phyloP scores from a whole-genome alignment of 2,888 invertebrate genomes.

The Ferdinandea cuprea region DNA sequence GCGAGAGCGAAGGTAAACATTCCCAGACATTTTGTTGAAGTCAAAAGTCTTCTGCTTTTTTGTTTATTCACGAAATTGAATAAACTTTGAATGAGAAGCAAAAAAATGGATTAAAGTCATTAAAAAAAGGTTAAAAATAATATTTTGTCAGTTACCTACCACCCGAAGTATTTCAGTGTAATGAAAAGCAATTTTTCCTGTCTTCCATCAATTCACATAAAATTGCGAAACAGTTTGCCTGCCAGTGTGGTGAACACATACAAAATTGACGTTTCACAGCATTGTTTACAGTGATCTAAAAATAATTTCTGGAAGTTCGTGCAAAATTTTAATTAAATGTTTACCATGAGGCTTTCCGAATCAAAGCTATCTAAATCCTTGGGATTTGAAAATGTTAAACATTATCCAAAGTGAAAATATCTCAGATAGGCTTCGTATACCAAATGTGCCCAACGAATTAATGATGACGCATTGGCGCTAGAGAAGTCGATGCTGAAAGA shows the following conservation, averaged over 20 bases:
- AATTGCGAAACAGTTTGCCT: constrained; percentile 29
- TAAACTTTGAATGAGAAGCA: constrained; percentile 59
- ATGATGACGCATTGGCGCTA: constrained; percentile 37
- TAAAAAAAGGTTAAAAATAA: constrained; percentile 34
- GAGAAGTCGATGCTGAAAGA: constrained; percentile 22
- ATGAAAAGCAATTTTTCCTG: constrained; percentile 21
- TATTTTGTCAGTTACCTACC: constrained; percentile 24
- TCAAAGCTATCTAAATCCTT: constrained; percentile 7
- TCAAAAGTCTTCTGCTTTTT: constrained; percentile 15
- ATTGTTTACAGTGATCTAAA: constrained; percentile 65
- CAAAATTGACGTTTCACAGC: neutral
- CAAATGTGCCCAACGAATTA: constrained; percentile 1
- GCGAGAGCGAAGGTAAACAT: constrained; percentile 40
- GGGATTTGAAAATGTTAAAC: neutral
- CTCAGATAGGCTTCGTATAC: no score
- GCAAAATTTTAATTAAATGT: constrained; percentile 45
- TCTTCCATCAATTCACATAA: constrained; percentile 20
- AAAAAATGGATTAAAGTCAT: constrained; percentile 16
- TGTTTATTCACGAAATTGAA: constrained; percentile 36
- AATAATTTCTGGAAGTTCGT: constrained; percentile 57
- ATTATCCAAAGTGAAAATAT: neutral
- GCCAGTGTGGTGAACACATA: constrained; percentile 11
- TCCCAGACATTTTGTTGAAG: constrained; percentile 2
- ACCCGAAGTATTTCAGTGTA: constrained; percentile 38
- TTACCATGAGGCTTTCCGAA: neutral